Percentiles rank a stretch among this genome's conserved stretches.
These are phyloP conservation scores for Spheniscus humboldti DNA, from an alignment of 2,797 vertebrate species.

Conservation along the genomic window DNA sequence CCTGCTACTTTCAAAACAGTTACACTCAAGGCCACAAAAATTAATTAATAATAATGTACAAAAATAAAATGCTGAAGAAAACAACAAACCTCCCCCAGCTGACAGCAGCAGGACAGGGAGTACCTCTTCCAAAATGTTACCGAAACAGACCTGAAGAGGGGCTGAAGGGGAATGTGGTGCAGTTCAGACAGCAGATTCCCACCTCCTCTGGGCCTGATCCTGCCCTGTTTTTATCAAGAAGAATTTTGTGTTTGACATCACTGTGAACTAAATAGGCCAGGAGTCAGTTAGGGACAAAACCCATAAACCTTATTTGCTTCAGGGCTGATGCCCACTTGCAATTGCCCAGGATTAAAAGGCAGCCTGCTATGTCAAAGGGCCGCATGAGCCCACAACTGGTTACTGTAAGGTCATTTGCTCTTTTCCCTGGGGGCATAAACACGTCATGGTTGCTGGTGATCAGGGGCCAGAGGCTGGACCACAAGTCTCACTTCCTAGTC, in stretches of 20 bases:
- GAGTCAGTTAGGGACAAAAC: background rate
- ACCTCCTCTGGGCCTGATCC: background rate
- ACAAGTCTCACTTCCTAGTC: background rate
- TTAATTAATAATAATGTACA: background rate
- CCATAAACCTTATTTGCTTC: background rate
- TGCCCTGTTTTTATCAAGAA: background rate
- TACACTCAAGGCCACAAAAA: constrained; percentile 32
- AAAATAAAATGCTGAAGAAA: constrained; percentile 8
- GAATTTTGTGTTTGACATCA: background rate
- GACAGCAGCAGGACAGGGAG: constrained; percentile 25
- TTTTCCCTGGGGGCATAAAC: background rate
- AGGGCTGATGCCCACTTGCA: background rate
- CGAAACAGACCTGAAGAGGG: background rate
- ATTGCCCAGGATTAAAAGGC: background rate
- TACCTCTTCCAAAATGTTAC: background rate
- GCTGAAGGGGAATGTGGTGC: background rate
- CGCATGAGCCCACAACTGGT: background rate
- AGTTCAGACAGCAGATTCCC: background rate
- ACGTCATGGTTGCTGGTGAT: background rate
- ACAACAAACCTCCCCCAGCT: background rate
- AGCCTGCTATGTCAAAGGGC: background rate
- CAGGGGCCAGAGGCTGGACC: background rate
- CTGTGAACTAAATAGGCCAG: background rate
- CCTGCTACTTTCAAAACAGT: constrained; percentile 70
- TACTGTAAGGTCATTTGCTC: background rate